These are phyloP conservation scores for Diglossa cyanea DNA, from an alignment of 2,797 vertebrate genomes.

Conservation along the genomic window DNA sequence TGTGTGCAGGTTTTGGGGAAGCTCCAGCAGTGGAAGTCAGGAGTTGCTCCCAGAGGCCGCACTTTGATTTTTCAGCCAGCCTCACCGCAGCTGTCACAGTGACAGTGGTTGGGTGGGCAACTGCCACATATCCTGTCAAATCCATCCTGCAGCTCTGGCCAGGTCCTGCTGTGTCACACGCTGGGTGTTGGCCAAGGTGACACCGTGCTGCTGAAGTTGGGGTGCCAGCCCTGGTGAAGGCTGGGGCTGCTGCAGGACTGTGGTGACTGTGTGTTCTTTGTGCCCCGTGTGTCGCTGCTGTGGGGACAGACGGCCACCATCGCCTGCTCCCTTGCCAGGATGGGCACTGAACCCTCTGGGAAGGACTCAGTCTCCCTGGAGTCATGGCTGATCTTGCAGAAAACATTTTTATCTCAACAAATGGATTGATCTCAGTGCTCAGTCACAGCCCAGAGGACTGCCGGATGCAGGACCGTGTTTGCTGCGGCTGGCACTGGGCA, in stretches of 20 bases:
- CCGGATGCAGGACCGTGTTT: not conserved
- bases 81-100: rapidly evolving
- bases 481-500: rapidly evolving
- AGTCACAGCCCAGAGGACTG: not conserved
- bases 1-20: not conserved
- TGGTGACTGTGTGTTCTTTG: not conserved
- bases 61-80: not conserved
- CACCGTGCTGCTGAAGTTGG: rapidly evolving
- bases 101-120: rapidly evolving
- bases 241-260: not conserved
- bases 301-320: rapidly evolving
- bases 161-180: not conserved
- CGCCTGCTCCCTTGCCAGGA: not conserved
- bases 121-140: not conserved
- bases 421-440: rapidly evolving
- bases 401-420: rapidly evolving
- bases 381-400: not conserved
- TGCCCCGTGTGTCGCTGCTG: not conserved
- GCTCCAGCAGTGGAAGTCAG: not conserved
- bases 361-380: not conserved
- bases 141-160: not conserved
- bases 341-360: not conserved
- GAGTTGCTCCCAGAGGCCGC: not conserved
- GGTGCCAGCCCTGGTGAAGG: not conserved
- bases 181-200: not conserved